These are phyloP conservation scores for Lepidochrysops patricia DNA, from an alignment of 2,888 invertebrate genomes.

Conservation along the genomic window DNA sequence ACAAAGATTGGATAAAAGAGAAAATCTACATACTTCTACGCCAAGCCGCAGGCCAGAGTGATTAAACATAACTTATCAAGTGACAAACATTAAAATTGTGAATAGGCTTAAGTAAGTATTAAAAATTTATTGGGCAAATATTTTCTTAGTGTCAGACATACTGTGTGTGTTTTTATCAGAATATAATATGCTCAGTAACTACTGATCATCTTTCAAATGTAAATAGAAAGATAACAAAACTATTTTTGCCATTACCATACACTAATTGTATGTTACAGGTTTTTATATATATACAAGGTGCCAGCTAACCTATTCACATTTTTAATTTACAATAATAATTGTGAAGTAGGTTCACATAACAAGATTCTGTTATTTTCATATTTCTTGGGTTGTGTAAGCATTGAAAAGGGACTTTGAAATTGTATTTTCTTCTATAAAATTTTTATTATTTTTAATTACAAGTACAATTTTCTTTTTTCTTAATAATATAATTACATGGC, in stretches of 20 bases:
- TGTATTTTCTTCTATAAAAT: neutral
- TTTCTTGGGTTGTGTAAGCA: neutral
- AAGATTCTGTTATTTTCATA: neutral
- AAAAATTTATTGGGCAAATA: neutral
- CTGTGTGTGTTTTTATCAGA: neutral
- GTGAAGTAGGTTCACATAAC: neutral
- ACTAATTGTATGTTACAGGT: neutral
- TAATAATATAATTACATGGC: neutral
- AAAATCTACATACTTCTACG: slow-evolving; percentile 96
- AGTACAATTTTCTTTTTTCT: neutral
- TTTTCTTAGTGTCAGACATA: neutral
- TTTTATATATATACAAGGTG: neutral
- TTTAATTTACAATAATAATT: neutral
- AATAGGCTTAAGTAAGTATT: neutral
- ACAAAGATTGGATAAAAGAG: slow-evolving; percentile 99
- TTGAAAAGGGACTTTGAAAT: neutral
- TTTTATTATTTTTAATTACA: too few relatives aligned
- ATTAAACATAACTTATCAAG: slow-evolving; percentile 29
- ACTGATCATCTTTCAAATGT: neutral
- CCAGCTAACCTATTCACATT: neutral
- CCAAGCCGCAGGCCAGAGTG: slow-evolving; percentile 86
- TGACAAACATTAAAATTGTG: neutral
- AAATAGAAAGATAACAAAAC: neutral
- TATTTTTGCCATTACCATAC: neutral
- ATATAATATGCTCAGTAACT: neutral